These are phyloP conservation scores for Sminthopsis crassicaudata DNA, from an alignment of 2,113 vertebrate genomes.

Conservation along the genomic window DNA sequence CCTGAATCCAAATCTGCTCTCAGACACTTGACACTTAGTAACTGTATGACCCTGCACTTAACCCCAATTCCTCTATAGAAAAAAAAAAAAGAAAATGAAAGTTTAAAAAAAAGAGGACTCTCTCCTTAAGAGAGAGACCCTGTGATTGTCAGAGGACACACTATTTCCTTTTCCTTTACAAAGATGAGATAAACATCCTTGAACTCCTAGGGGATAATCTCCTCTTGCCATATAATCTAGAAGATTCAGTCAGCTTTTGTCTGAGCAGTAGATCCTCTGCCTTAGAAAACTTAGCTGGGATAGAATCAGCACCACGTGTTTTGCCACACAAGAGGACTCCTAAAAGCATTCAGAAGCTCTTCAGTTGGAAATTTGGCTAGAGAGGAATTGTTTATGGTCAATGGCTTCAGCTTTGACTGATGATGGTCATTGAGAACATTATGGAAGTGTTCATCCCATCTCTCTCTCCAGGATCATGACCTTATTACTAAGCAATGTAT, in stretches of 20 bases:
- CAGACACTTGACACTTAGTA: no score
- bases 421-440: not conserved
- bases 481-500: not conserved
- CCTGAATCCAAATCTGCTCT: no score
- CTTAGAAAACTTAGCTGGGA: not conserved
- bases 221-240: not conserved
- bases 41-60: no score
- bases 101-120: no score
- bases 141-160: not conserved
- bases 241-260: not conserved
- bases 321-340: no score
- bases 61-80: no score
- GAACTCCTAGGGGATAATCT: not conserved
- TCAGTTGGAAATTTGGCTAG: not conserved
- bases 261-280: not conserved
- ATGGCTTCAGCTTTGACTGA: not conserved
- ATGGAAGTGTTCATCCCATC: not conserved
- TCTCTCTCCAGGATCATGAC: no score
- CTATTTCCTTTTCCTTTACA: not conserved
- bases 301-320: not conserved
- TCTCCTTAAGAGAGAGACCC: not conserved
- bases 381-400: not conserved
- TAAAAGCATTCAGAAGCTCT: not conserved
- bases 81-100: no score
- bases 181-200: not conserved